Evolutionary conservation across 2,888 invertebrate species (phyloP).

Genomic region (Tipula unca): DNA sequence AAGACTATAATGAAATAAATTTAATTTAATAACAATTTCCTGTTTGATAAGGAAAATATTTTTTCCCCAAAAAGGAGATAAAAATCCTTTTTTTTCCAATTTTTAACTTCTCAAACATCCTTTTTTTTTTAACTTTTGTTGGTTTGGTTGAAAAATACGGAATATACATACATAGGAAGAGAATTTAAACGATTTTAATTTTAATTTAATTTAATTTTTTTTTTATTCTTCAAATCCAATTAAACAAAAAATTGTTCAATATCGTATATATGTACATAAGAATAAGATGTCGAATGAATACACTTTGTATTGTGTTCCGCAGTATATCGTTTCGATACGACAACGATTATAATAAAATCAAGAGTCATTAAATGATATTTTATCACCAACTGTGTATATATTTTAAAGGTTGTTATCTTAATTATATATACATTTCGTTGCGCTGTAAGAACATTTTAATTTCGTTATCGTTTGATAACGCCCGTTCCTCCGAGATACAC

Average conservation of each 20-base stretch:
- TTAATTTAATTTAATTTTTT: neutral
- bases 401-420: neutral
- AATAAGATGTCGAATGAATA: neutral
- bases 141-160: neutral
- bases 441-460: neutral
- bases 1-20: conserved; percentile 4
- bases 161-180: conserved; percentile 14
- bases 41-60: neutral
- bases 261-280: neutral
- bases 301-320: neutral
- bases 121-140: neutral
- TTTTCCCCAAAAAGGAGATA: neutral
- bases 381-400: conserved; percentile 1
- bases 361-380: neutral
- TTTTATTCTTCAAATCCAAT: conserved; percentile 8
- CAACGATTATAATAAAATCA: neutral
- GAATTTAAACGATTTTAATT: conserved; percentile 14
- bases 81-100: neutral
- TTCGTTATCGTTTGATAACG: neutral
- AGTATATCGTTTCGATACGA: neutral
- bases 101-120: neutral
- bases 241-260: neutral
- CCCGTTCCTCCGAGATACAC: neutral
- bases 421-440: neutral
- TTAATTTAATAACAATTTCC: conserved; percentile 14